Percentiles rank a stretch among this genome's conserved stretches.
Conservation (phyloP, 1,140 invertebrate genomes). For the Euwallacea fornicatus region DNA sequence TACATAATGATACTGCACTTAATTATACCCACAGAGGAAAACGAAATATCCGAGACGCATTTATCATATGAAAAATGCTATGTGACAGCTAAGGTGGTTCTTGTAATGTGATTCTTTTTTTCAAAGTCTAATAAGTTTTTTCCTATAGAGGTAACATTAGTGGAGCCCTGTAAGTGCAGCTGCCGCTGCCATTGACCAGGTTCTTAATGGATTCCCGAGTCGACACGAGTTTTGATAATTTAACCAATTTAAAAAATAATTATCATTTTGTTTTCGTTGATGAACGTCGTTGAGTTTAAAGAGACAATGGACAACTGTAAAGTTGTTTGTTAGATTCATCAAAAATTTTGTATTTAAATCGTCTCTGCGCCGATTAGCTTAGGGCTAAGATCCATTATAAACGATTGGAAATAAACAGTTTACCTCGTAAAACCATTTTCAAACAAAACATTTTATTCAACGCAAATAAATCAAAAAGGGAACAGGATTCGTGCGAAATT, state of each 20-base stretch:
- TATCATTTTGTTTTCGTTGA: slow-evolving; percentile 12
- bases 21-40: no score
- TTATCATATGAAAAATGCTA: slow-evolving; percentile 11
- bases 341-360: no score
- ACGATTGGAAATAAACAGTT: not conserved
- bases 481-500: slow-evolving; percentile 26
- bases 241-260: slow-evolving; percentile 32
- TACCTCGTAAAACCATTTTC: slow-evolving; percentile 5
- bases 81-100: slow-evolving; percentile 35
- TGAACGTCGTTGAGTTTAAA: no score
- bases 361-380: no score
- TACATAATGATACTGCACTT: no score
- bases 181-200: slow-evolving; percentile 20
- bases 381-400: no score
- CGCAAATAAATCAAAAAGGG: slow-evolving; percentile 17
- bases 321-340: no score
- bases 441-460: slow-evolving; percentile 37
- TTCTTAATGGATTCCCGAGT: slow-evolving; percentile 14
- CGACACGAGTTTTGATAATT: slow-evolving; percentile 24
- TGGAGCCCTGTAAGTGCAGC: not conserved
- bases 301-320: no score
- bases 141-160: slow-evolving; percentile 1
- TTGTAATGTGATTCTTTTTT: slow-evolving; percentile 41
- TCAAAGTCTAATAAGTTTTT: slow-evolving; percentile 20
- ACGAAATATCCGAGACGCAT: slow-evolving; percentile 12